phyloP scores from a whole-genome alignment of 2,888 invertebrate species.

The Leptarthrus brevirostris region DNA sequence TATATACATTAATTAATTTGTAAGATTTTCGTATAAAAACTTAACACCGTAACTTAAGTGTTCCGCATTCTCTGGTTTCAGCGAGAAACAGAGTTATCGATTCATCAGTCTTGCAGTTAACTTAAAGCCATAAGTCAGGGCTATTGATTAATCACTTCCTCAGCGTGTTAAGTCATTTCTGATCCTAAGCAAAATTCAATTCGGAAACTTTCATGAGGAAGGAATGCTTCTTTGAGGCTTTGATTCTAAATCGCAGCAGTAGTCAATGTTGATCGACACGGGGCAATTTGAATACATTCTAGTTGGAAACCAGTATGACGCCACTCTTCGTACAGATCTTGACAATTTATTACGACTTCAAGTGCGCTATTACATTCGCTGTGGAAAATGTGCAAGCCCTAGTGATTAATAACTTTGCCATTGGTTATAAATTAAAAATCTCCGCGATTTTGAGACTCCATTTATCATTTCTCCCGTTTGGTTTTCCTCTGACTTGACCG shows the following conservation, averaged over 20 bases:
- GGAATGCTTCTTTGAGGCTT: conserved; percentile 4
- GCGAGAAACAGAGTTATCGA: not conserved
- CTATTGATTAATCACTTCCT: conserved; percentile 23
- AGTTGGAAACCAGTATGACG: conserved; percentile 25
- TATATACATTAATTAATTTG: conserved; percentile 2
- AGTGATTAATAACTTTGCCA: conserved; percentile 65
- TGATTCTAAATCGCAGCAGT: conserved; percentile 36
- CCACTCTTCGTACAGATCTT: conserved; percentile 1
- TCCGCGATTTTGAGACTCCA: conserved; percentile 67
- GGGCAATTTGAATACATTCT: conserved; percentile 31
- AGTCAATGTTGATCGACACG: conserved; percentile 21
- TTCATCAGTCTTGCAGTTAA: conserved; percentile 9
- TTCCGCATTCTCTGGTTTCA: conserved; percentile 27
- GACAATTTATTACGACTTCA: conserved; percentile 23
- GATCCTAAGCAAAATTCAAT: conserved; percentile 20
- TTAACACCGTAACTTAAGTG: not conserved
- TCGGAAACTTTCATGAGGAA: not conserved
- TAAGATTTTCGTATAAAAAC: conserved; percentile 8
- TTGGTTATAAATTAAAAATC: conserved; percentile 67
- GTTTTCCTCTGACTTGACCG: conserved; percentile 55
- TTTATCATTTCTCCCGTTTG: conserved; percentile 61
- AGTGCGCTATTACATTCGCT: conserved; percentile 34
- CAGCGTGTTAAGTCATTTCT: conserved; percentile 30
- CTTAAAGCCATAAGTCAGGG: conserved; percentile 8
- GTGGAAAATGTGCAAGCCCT: conserved; percentile 45